A percentile compares a stretch with the other conserved stretches of the same genome.
These are phyloP conservation scores for Nebria salina DNA, from an alignment of 2,888 invertebrate species.

Conservation along the genomic window DNA sequence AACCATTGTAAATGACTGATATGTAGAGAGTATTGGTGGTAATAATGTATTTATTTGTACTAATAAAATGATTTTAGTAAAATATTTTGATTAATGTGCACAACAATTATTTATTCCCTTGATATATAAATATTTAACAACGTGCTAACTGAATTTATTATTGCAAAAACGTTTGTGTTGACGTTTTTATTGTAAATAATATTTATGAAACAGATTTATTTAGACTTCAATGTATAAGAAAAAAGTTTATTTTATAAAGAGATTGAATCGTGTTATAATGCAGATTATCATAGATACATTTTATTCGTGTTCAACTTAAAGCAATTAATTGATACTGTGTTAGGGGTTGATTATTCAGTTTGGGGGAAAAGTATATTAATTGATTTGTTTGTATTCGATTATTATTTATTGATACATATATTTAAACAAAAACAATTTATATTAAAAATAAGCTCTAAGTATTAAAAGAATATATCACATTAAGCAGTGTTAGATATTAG, in stretches of 20 bases:
- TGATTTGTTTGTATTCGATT: background rate
- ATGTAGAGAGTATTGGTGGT: background rate
- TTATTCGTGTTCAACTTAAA: too few species aligned
- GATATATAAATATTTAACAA: background rate
- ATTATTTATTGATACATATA: background rate
- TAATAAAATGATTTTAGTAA: background rate
- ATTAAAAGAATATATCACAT: background rate
- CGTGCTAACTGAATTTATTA: background rate
- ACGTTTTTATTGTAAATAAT: background rate
- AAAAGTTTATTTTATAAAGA: too few species aligned
- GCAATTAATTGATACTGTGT: too few species aligned
- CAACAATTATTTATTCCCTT: background rate
- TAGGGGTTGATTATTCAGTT: background rate
- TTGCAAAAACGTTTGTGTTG: background rate
- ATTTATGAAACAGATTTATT: too few species aligned
- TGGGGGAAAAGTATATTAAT: background rate
- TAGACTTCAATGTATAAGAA: too few species aligned
- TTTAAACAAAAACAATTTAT: background rate
- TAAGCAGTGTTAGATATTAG: background rate
- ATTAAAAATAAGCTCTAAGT: background rate
- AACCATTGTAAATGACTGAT: background rate
- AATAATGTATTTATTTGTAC: background rate
- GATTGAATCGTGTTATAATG: too few species aligned
- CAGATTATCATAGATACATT: too few species aligned
- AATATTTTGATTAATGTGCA: background rate